Evolutionary conservation across 1,140 invertebrate species (phyloP).

Genomic region (Trichonephila inaurata): DNA sequence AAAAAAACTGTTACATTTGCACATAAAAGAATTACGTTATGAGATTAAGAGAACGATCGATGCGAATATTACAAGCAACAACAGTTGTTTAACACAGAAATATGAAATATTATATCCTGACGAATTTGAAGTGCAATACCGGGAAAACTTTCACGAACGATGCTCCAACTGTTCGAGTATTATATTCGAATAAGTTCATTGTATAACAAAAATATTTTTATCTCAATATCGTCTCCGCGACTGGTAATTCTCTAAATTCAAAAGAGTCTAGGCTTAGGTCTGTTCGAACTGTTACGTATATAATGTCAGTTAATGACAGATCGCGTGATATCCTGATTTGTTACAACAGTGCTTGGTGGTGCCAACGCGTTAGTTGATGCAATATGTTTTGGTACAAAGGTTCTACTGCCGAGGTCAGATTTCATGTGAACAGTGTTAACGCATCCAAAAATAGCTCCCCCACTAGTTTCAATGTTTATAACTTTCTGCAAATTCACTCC

Average conservation of each 20-base stretch:
- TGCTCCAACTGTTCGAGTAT: neutral
- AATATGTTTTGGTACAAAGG: slow-evolving; percentile 68
- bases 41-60: too few species aligned
- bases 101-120: too few species aligned
- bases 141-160: neutral
- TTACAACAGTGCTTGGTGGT: slow-evolving; percentile 9
- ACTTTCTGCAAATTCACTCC: slow-evolving; percentile 21
- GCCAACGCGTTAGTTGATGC: neutral
- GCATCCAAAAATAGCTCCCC: slow-evolving; percentile 33
- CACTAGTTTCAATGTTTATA: slow-evolving; percentile 45
- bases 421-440: slow-evolving; percentile 30
- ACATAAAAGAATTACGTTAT: too few species aligned
- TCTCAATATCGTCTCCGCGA: neutral
- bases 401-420: neutral
- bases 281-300: neutral
- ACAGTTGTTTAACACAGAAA: too few species aligned
- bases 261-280: neutral
- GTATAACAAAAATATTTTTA: neutral
- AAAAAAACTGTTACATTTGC: too few species aligned
- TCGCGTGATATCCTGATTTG: neutral
- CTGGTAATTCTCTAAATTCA: neutral
- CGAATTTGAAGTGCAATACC: too few species aligned
- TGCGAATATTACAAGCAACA: too few species aligned
- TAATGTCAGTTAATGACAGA: neutral
- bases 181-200: neutral